Base-by-base conservation (phyloP, 2,888 invertebrate species). In the Agrotis exclamationis region DNA sequence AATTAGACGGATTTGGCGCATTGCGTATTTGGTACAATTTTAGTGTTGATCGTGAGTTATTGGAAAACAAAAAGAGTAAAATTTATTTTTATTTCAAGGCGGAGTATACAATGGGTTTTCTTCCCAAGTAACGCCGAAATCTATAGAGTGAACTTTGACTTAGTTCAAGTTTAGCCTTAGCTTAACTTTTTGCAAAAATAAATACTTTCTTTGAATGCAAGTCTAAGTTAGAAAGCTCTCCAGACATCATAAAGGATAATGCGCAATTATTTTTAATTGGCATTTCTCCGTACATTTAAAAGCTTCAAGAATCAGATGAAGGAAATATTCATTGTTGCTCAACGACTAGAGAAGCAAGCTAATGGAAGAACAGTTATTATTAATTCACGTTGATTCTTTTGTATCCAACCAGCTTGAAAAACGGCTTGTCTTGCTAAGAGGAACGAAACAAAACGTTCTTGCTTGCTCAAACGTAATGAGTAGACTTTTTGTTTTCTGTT, bases 371-470 rank as follows among this genome's bases (percentile, higher is more conserved):
- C 51, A 39, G 56, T 53, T 63, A 53, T 76, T 66, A 66, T 67
- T 63, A 63, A 77, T 78, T 78, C 63, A 78, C 44, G 20, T 56
- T 77, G 51, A 77, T 77, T 73, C 66, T 78, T 77, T 77, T 78
- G 73, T 57, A 51, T 53, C 51, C 60, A 39, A 50, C 63, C 51
- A 63, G 54, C 53, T 62, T 62, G 56, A 70, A 76, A 39, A 54
- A 56, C 63, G 63, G 51, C 58, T 73, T 51, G 56, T 67, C 54
- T 74, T 60, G 44, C 68, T 63, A 4, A n/a, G 33, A 56, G n/a
- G 6, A 51, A 44, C 3, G 28, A 47, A 78, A 73, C 66, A 67
- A 72, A 63, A 47, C 54, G 51, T 48, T 47, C 24, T 58, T 48
- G 47, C 14, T 47, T 47, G 22, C 58, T 63, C 71, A 63, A 76